These are phyloP conservation scores for Epicampocera succincta DNA, from an alignment of 2,888 invertebrate genomes.

Conservation along the genomic window DNA sequence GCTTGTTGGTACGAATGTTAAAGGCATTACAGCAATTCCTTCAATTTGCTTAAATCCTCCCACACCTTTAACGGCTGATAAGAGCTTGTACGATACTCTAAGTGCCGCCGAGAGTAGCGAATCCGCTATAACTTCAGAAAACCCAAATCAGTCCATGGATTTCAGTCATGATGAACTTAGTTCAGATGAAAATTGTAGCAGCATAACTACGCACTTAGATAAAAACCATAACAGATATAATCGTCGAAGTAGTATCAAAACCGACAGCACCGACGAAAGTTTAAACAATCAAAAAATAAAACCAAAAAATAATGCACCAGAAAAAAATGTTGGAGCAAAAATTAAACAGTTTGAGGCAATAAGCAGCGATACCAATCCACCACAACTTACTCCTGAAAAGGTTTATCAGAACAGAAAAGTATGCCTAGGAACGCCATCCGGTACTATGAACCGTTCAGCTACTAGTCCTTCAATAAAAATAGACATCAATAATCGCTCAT, in stretches of 20 bases:
- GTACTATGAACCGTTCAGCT: slow-evolving; percentile 73
- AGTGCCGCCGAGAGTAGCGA: slow-evolving; percentile 34
- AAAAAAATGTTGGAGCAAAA: slow-evolving; percentile 67
- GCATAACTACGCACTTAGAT: slow-evolving; percentile 53
- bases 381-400: slow-evolving; percentile 47
- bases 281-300: neutral
- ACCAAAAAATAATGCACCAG: slow-evolving; percentile 66
- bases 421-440: neutral
- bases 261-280: neutral
- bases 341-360: slow-evolving; percentile 60
- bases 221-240: slow-evolving; percentile 1
- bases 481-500: slow-evolving; percentile 37
- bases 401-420: neutral
- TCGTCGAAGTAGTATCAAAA: neutral
- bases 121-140: slow-evolving; percentile 23
- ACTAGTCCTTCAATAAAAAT: slow-evolving; percentile 76
- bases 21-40: slow-evolving; percentile 72
- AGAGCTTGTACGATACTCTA: slow-evolving; percentile 53
- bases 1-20: slow-evolving; percentile 56
- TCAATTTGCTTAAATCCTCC: slow-evolving; percentile 78
- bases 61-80: slow-evolving; percentile 72
- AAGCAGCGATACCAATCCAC: slow-evolving; percentile 40
- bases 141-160: slow-evolving; percentile 3
- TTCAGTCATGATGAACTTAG: slow-evolving; percentile 58
- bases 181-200: slow-evolving; percentile 69